A percentile compares a stretch with the other conserved stretches of the same genome.
Evolutionary conservation across 2,797 vertebrate genomes (phyloP).

Genomic region (Enteromius unitaeniatus): DNA sequence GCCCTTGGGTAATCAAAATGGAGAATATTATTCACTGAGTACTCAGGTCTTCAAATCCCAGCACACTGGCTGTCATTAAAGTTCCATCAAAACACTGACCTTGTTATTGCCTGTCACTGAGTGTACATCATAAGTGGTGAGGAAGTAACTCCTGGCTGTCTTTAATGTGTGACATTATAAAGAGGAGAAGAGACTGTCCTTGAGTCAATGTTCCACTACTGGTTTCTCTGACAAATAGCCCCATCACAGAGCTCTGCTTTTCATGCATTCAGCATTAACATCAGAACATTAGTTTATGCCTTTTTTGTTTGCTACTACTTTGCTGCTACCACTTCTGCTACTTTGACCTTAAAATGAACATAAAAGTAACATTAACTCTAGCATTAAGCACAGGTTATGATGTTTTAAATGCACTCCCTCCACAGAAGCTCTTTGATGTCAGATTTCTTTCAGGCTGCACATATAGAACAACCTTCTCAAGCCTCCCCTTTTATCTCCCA

Average conservation of each 20-base stretch:
- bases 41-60: constrained; percentile 44
- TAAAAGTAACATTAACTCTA: constrained; percentile 20
- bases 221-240: constrained; percentile 31
- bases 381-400: constrained; percentile 28
- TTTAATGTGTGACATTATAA: constrained; percentile 39
- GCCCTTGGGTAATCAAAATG: constrained; percentile 49
- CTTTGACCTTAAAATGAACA: constrained; percentile 46
- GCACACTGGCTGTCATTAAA: constrained; percentile 49
- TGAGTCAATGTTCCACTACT: constrained; percentile 38
- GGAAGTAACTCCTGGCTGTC: constrained; percentile 24
- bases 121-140: constrained; percentile 44
- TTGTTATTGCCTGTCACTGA: constrained; percentile 46
- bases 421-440: neutral
- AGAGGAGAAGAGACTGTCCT: constrained; percentile 50
- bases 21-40: constrained; percentile 41
- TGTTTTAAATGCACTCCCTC: constrained; percentile 26
- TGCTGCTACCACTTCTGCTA: neutral
- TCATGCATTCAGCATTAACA: constrained; percentile 34
- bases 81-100: constrained; percentile 42
- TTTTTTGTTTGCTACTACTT: constrained; percentile 30
- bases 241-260: constrained; percentile 29
- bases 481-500: neutral
- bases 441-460: constrained; percentile 10
- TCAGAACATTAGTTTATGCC: constrained; percentile 11
- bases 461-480: neutral